These are phyloP conservation scores for Coracias cyanogaster DNA, from an alignment of 2,797 vertebrate genomes.

Conservation along the genomic window DNA sequence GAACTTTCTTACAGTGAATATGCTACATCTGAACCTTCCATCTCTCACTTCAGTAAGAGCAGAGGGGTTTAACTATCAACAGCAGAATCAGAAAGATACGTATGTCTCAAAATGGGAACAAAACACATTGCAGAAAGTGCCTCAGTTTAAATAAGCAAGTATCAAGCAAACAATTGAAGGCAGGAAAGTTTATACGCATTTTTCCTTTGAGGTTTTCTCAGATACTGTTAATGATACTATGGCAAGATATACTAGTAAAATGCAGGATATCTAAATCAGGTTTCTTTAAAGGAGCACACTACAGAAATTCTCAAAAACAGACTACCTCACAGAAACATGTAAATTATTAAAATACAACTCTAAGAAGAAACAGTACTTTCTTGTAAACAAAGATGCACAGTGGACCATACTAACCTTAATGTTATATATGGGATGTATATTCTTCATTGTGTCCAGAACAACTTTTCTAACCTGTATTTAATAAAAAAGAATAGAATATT, in stretches of 20 bases:
- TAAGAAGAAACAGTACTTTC: neutral
- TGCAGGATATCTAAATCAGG: neutral
- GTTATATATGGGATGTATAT: slow-evolving; percentile 98
- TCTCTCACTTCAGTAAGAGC: neutral
- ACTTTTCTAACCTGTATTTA: slow-evolving; percentile 92
- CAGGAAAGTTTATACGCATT: neutral
- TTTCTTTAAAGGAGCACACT: neutral
- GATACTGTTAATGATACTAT: neutral
- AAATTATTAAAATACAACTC: neutral
- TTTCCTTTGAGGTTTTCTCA: neutral
- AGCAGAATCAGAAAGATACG: neutral
- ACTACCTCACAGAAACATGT: neutral
- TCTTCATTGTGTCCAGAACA: slow-evolving; percentile 97
- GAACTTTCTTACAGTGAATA: neutral
- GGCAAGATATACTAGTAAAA: neutral
- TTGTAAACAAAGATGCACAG: neutral
- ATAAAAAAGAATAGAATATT: neutral
- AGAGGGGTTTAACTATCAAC: neutral
- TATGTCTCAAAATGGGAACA: neutral
- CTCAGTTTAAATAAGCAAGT: neutral
- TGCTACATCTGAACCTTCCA: neutral
- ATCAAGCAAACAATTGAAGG: neutral
- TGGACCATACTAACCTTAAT: slow-evolving; percentile 87
- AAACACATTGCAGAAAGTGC: neutral
- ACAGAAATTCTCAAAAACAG: neutral